A percentile compares a stretch with the other conserved stretches of the same genome.
Evolutionary conservation across 2,797 vertebrate species (phyloP).

Genomic region (Tadarida brasiliensis): DNA sequence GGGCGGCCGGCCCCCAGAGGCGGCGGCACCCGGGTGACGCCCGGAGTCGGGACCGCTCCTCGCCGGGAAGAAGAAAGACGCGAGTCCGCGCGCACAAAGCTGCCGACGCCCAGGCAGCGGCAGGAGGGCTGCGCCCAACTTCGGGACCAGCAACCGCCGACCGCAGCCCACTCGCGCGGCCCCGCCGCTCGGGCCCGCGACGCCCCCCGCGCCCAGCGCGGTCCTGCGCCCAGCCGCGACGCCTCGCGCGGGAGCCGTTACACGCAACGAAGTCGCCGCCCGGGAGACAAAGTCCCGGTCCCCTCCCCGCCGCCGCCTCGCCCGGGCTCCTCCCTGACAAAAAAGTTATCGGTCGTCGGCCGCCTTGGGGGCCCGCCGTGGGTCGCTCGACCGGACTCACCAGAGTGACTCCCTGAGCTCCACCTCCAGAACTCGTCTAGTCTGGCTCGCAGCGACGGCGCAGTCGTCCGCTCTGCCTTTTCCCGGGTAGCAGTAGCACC

Average conservation of each 20-base stretch:
- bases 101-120: slow-evolving; percentile 59
- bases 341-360: slow-evolving; percentile 75
- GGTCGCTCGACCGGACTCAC: slow-evolving; percentile 66
- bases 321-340: slow-evolving; percentile 77
- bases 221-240: neutral
- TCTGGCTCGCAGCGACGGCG: neutral
- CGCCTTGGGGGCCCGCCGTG: slow-evolving; percentile 46
- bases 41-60: slow-evolving; percentile 32
- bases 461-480: slow-evolving; percentile 46
- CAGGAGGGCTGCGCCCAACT: slow-evolving; percentile 59
- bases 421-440: slow-evolving; percentile 30
- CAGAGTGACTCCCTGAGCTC: slow-evolving; percentile 58
- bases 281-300: slow-evolving; percentile 64
- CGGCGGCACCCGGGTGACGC: neutral
- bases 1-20: neutral
- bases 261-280: slow-evolving; percentile 4
- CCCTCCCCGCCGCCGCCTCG: slow-evolving; percentile 51
- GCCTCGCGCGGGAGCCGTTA: slow-evolving; percentile 72
- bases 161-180: slow-evolving; percentile 13
- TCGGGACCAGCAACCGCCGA: neutral
- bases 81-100: slow-evolving; percentile 20
- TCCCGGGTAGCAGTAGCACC: slow-evolving; percentile 55
- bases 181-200: neutral
- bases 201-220: neutral
- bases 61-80: neutral